Evolutionary conservation across 1,140 invertebrate genomes (phyloP).

Genomic region (Musca domestica): DNA sequence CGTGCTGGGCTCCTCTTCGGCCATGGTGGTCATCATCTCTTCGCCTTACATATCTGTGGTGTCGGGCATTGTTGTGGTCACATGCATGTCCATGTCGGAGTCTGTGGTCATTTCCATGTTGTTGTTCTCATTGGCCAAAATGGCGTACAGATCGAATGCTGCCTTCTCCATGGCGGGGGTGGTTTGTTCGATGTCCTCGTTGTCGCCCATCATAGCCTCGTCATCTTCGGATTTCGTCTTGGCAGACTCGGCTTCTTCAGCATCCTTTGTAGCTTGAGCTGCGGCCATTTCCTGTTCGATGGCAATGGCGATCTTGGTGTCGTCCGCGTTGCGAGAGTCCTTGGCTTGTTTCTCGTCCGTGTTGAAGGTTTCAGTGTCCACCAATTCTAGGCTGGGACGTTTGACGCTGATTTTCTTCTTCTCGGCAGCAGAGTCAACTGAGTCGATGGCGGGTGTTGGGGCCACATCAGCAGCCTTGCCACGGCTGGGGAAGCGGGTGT

Average conservation of each 20-base stretch:
- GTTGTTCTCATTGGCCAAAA: slow-evolving; percentile 72
- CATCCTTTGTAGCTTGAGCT: slow-evolving; percentile 32
- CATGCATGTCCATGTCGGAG: slow-evolving; percentile 35
- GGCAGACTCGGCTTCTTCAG: slow-evolving; percentile 34
- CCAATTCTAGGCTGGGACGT: slow-evolving; percentile 70
- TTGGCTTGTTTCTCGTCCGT: slow-evolving; percentile 62
- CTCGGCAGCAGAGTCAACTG: slow-evolving; percentile 54
- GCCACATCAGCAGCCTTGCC: slow-evolving; percentile 55
- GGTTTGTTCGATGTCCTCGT: slow-evolving; percentile 57
- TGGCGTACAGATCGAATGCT: slow-evolving; percentile 75
- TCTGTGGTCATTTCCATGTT: slow-evolving; percentile 60
- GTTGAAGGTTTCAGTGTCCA: slow-evolving; percentile 76
- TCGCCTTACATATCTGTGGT: slow-evolving; percentile 53
- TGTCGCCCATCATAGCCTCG: slow-evolving; percentile 42
- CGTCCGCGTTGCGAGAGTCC: slow-evolving; percentile 44
- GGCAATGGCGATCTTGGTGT: slow-evolving; percentile 43
- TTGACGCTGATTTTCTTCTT: slow-evolving; percentile 54
- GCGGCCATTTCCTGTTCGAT: slow-evolving; percentile 41
- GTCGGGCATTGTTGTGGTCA: slow-evolving; percentile 46
- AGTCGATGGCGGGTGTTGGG: slow-evolving; percentile 45
- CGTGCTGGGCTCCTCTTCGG: slow-evolving; percentile 44
- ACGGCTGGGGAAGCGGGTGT: slow-evolving; percentile 74
- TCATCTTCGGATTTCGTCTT: slow-evolving; percentile 25
- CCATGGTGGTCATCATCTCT: slow-evolving; percentile 49
- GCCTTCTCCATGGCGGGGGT: slow-evolving; percentile 76